Percentiles rank a stretch among this genome's conserved stretches.
Evolutionary conservation across 2,888 invertebrate genomes (phyloP).

Genomic region (Agrenia bidenticulata): DNA sequence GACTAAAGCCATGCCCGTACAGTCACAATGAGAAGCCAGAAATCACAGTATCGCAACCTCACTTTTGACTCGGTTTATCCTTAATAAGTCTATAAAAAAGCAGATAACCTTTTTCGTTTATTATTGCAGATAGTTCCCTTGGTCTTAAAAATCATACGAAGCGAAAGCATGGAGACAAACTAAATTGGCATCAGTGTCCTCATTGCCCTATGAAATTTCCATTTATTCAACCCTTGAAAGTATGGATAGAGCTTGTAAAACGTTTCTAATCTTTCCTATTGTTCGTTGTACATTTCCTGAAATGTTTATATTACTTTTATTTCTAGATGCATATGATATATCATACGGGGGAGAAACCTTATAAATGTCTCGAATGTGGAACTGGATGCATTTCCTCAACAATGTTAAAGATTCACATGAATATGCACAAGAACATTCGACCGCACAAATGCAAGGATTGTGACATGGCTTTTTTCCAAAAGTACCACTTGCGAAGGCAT

Average conservation of each 20-base stretch:
- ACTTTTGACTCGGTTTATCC: no score
- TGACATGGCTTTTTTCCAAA: conserved; percentile 5
- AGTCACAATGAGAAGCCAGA: no score
- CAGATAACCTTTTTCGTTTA: no score
- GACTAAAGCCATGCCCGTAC: no score
- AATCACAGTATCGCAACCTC: no score
- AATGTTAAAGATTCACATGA: background rate
- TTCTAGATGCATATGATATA: conserved; percentile 1
- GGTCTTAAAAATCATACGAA: conserved; percentile 5
- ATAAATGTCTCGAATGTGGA: no score
- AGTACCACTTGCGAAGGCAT: conserved; percentile 4
- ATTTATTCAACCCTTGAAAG: background rate
- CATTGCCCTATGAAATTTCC: conserved; percentile 6
- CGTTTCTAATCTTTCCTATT: no score
- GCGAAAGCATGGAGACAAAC: background rate
- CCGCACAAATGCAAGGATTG: conserved; percentile 2
- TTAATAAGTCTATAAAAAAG: no score
- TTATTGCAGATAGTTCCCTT: no score
- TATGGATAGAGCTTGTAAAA: no score
- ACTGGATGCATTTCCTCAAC: no score
- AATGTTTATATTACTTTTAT: background rate
- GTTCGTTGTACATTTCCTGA: no score
- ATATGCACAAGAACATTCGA: conserved; percentile 6
- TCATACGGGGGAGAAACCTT: conserved; percentile 14
- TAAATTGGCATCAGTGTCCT: conserved; percentile 14